Percentiles rank a stretch among this genome's conserved stretches.
phyloP scores from a whole-genome alignment of 2,113 vertebrate species.

The Coreoperca whiteheadi region DNA sequence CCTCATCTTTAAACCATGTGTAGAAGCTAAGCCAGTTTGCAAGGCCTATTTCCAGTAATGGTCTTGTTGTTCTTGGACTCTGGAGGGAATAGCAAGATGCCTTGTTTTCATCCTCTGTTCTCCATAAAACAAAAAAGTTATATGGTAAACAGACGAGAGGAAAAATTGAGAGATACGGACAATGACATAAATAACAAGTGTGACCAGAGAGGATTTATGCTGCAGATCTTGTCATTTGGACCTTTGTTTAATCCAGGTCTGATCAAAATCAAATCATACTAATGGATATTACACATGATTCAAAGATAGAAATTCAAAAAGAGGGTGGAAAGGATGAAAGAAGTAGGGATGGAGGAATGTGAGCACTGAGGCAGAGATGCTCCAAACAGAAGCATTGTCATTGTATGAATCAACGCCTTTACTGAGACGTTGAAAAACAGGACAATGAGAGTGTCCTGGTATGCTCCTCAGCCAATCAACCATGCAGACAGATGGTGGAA shows the following conservation, averaged over 20 bases:
- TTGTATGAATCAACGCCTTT: conserved; percentile 5
- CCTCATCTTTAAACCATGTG: conserved; percentile 70
- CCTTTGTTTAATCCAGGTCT: conserved; percentile 33
- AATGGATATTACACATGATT: conserved; percentile 18
- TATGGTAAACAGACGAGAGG: conserved; percentile 40
- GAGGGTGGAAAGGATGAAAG: background rate
- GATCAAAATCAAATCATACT: conserved; percentile 23
- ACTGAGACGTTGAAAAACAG: background rate
- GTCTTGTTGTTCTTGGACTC: conserved; percentile 69
- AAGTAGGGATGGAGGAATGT: background rate
- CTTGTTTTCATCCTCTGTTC: conserved; percentile 3
- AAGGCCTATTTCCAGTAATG: conserved; percentile 47
- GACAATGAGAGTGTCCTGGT: conserved; percentile 18
- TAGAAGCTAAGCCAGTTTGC: conserved; percentile 22
- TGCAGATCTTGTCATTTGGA: conserved; percentile 13
- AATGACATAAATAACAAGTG: conserved; percentile 27
- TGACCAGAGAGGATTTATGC: conserved; percentile 24
- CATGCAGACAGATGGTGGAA: conserved; percentile 29
- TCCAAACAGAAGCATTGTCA: conserved; percentile 5
- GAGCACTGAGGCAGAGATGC: background rate
- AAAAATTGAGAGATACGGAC: conserved; percentile 35
- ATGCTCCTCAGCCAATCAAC: conserved; percentile 41
- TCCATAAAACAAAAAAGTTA: conserved; percentile 39
- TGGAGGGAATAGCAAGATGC: conserved; percentile 30
- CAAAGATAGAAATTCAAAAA: background rate